A percentile compares a stretch with the other conserved stretches of the same genome.
Evolutionary conservation across 2,797 vertebrate genomes (phyloP).

Genomic region (Danio albolineatus): DNA sequence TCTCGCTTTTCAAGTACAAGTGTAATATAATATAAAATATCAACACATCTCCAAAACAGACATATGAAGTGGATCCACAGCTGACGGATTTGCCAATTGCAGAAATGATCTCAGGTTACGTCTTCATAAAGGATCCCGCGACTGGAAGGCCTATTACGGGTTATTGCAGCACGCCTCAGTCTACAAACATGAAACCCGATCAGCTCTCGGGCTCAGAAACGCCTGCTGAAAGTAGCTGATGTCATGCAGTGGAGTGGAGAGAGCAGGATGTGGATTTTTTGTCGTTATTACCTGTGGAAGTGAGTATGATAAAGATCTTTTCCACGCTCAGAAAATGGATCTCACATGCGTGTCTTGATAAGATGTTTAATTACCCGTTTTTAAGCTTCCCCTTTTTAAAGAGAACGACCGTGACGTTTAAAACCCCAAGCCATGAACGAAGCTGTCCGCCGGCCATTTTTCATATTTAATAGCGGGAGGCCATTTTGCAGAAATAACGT

Average conservation of each 20-base stretch:
- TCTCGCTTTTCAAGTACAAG: background rate
- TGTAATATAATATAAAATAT: background rate
- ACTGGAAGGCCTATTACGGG: constrained; percentile 1
- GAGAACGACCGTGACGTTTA: constrained; percentile 81
- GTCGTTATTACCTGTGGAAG: constrained; percentile 38
- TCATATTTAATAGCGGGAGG: constrained; percentile 93
- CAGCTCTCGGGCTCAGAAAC: constrained; percentile 4
- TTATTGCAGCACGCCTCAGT: background rate
- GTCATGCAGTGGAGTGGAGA: background rate
- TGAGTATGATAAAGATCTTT: constrained; percentile 57
- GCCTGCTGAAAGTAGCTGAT: background rate
- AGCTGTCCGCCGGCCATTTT: constrained; percentile 89
- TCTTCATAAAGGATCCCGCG: background rate
- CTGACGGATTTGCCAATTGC: background rate
- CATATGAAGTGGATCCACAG: background rate
- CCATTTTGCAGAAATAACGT: constrained; percentile 92
- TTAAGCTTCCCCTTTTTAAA: constrained; percentile 72
- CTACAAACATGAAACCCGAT: constrained; percentile 12
- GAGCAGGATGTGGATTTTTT: background rate
- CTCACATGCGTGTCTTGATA: constrained; percentile 57
- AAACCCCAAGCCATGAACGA: constrained; percentile 86
- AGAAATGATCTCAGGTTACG: constrained; percentile 18
- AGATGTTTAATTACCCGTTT: constrained; percentile 64
- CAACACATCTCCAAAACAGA: background rate
- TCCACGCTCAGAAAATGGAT: constrained; percentile 37